Conservation (phyloP, 2,888 invertebrate genomes). For the Amphiduros pacificus region DNA sequence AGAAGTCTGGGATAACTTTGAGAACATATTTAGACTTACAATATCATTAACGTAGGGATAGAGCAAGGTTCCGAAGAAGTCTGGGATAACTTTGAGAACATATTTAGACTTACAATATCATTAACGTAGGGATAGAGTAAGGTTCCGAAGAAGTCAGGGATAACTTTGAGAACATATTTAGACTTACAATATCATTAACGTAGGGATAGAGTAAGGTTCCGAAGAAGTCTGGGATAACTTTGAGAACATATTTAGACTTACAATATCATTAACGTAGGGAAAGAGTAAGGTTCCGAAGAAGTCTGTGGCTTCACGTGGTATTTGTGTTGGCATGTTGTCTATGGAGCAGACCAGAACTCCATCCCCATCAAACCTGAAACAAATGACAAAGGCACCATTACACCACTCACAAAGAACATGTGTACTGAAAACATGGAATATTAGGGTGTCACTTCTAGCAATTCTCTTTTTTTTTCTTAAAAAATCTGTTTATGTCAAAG, state of each 20-base stretch:
- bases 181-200: constrained; percentile 75
- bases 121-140: constrained; percentile 83
- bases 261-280: constrained; percentile 86
- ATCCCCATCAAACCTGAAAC: constrained; percentile 83
- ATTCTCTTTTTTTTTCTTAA: too few relatives aligned
- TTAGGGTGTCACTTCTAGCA: too few relatives aligned
- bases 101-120: constrained; percentile 75
- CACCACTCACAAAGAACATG: too few relatives aligned
- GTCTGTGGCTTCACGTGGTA: constrained; percentile 95
- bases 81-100: too few relatives aligned
- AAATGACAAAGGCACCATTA: too few relatives aligned
- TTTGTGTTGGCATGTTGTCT: constrained; percentile 99
- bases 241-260: constrained; percentile 34
- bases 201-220: constrained; percentile 90
- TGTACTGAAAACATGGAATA: too few relatives aligned
- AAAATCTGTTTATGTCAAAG: too few relatives aligned
- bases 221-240: constrained; percentile 68
- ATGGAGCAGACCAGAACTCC: constrained; percentile 99
- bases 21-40: too few relatives aligned
- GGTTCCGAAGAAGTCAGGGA: constrained; percentile 97
- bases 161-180: too few relatives aligned
- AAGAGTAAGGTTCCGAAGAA: constrained; percentile 92
- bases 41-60: constrained; percentile 88
- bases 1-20: too few relatives aligned
- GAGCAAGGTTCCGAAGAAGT: constrained; percentile 93